Base-by-base conservation (phyloP, 2,797 vertebrate species). In the Melanotaenia trifasciata region DNA sequence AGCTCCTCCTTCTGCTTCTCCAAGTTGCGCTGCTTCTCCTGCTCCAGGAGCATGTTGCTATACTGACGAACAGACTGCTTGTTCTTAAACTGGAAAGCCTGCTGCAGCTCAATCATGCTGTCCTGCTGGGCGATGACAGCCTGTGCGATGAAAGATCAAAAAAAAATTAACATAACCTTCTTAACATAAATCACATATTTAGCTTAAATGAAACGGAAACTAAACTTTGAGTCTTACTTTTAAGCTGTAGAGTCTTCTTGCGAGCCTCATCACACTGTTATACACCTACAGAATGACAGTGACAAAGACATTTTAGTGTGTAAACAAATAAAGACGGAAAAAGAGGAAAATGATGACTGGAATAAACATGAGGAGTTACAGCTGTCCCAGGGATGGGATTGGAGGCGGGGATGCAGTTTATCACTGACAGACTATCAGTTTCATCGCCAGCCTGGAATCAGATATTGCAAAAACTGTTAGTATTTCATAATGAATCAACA, bases 1-100 rank as follows among this genome's bases (percentile, higher is more conserved):
- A 96, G 84, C n/a, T 98, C 96, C 67, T 97, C 96, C 1, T 95
- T 94, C 87, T 97, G 96, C 84, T 97, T 97, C 81, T 98, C 96
- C 0, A 96, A 85, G 91, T 96, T 97, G 7, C 98, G 87, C 78
- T 97, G 96, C 62, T 96, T 96, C 91, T 99, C 98, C 92, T 97
- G 96, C 87, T 97, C 97, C 2, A 98, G 93, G 79, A 98, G 93
- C 70, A 94, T 64, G 26, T 92, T 96, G 58, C 92, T 94, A 0
- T 95, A 93, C 22, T 84, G 85, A 2, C 86, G 86, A 2, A 76
- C 16, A 0, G 95, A 88, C 36, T 94, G 93, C 80, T 96, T 96
- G 0, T 85, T 93, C 81, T 96, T 96, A 0, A 80, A 81, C 70
- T 93, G 88, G 16, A 90, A 84, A 0, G 88, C 91, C 1, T 90